phyloP scores from a whole-genome alignment of 1,140 invertebrate species.

The Ips nitidus region DNA sequence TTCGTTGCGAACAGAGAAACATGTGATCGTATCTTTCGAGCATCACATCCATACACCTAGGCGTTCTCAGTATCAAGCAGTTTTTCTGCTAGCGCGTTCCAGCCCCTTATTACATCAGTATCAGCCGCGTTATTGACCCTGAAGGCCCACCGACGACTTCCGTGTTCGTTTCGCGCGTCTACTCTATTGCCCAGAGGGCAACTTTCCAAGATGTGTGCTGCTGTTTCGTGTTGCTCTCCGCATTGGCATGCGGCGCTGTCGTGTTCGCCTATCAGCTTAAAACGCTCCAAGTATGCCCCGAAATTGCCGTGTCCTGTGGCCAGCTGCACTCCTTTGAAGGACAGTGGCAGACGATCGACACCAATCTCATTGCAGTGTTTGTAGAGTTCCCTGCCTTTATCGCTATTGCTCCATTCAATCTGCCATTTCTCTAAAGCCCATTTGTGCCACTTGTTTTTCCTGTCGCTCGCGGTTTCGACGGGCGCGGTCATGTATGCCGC shows the following conservation, averaged over 20 bases:
- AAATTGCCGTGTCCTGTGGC: not conserved
- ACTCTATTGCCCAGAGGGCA: not conserved
- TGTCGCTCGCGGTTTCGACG: no score
- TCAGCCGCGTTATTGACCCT: no score
- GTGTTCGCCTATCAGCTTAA: not conserved
- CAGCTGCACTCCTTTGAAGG: conserved; percentile 1
- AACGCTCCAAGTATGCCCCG: not conserved
- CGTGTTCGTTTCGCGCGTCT: no score
- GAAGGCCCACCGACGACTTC: no score
- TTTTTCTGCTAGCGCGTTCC: no score
- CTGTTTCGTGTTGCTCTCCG: not conserved
- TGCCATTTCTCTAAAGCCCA: not conserved
- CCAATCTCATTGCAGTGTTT: not conserved
- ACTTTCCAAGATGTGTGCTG: not conserved
- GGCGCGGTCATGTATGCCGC: not conserved
- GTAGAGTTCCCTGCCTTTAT: not conserved
- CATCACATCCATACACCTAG: no score
- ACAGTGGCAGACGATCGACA: not conserved
- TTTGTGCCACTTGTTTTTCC: not conserved
- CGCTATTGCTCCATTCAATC: not conserved
- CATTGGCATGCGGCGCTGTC: not conserved
- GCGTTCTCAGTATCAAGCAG: no score
- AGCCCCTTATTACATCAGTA: no score
- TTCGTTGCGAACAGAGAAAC: no score
- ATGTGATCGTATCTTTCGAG: no score